These are phyloP conservation scores for Medauroidea extradentata DNA, from an alignment of 1,140 invertebrate species.

Conservation along the genomic window DNA sequence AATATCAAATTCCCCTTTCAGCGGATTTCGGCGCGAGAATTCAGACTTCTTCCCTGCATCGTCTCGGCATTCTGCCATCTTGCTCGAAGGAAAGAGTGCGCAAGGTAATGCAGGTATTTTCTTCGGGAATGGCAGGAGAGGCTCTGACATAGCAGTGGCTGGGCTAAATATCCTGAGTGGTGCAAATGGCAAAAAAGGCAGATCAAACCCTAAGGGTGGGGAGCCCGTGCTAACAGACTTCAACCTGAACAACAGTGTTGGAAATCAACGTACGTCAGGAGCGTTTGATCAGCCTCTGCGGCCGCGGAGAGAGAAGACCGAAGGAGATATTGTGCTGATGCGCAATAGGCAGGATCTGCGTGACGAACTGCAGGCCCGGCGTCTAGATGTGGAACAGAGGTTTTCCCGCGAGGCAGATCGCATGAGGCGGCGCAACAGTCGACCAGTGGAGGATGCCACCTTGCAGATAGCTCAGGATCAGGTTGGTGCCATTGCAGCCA, in stretches of 20 bases:
- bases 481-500: no score
- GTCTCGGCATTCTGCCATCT: constrained; percentile 69
- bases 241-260: constrained; percentile 31
- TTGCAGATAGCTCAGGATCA: no score
- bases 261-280: constrained; percentile 9
- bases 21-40: constrained; percentile 66
- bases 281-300: constrained; percentile 26
- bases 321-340: constrained; percentile 73
- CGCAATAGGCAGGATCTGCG: constrained; percentile 37
- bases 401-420: constrained; percentile 37
- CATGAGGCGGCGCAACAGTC: constrained; percentile 42
- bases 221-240: constrained; percentile 70
- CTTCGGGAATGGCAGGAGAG: constrained; percentile 19
- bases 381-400: constrained; percentile 43
- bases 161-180: constrained; percentile 1
- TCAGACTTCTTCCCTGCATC: constrained; percentile 72
- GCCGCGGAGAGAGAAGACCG: constrained; percentile 77
- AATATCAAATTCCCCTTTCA: constrained; percentile 51
- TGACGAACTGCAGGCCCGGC: constrained; percentile 44
- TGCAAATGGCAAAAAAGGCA: constrained; percentile 39
- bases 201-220: constrained; percentile 34
- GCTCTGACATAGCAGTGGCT: constrained; percentile 19
- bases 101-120: background rate
- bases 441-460: constrained; percentile 38
- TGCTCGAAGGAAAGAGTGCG: constrained; percentile 46